Evolutionary conservation across 2,113 vertebrate species (phyloP), one percentile per base, ranked within the genome.

Genomic region (Elanoides forficatus): DNA sequence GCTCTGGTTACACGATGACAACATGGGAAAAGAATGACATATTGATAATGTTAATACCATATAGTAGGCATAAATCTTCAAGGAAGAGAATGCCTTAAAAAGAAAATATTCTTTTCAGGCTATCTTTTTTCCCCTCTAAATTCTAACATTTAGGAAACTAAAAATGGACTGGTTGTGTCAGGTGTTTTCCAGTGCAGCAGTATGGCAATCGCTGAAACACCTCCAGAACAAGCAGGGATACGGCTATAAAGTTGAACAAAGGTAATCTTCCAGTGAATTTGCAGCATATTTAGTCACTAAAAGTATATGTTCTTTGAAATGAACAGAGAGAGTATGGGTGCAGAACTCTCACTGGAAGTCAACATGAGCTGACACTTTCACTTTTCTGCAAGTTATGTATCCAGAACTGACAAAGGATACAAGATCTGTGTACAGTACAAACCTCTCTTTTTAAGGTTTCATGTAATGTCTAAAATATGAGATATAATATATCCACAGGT

Each of bases 1-100:
- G 71, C 66, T 2, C 60, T 1, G 45, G 26, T 21, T 59, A 25
- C 0, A 0, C 1, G 42, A 40, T 2, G 15, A 4, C 1, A 3
- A 11, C 53, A 15, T 1, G 25, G 43, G 15, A 75, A 75, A 74
- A 14, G 36, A 42, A 48, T 3, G 17, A 9, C 62, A 38, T 1
- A 38, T 1, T 20, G 66, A 20, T 45, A 42, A 18, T 12, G 15
- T 3, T 19, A 52, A 20, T 29, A 27, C 7, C 32, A 16, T 2
- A 3, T 1, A 32, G 40, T 4, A 15, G 50, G 22, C 11, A 23
- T 8, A 3, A 3, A 14, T 4, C 36, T 47, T 53, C 3, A 9
- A 32, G 53, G 56, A 32, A 17, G 22, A 43, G 0, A 36, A 36
- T 13, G 47, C 7, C 48, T 78, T 21, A 4, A 18, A 70, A 56